Conservation (phyloP, 2,113 vertebrate genomes). For the Anthoscopus minutus region DNA sequence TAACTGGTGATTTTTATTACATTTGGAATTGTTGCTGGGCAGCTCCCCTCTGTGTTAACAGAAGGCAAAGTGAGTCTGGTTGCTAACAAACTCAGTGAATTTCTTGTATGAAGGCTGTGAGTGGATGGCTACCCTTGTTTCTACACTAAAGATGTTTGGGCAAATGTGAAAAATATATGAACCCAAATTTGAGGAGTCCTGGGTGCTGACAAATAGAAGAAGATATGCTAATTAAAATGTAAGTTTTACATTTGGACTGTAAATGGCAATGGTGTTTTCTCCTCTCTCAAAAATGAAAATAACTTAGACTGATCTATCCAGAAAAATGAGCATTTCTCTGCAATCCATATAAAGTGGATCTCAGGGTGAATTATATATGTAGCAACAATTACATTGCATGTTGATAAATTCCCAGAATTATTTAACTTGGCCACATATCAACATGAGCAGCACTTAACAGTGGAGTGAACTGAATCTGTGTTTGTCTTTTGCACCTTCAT, state of each 20-base stretch:
- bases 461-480: background rate
- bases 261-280: background rate
- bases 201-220: background rate
- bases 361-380: background rate
- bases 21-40: slow-evolving; percentile 31
- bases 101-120: background rate
- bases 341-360: background rate
- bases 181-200: background rate
- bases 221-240: background rate
- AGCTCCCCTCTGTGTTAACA: slow-evolving; percentile 31
- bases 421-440: background rate
- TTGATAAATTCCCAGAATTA: background rate
- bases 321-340: background rate
- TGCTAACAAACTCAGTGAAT: background rate
- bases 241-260: background rate
- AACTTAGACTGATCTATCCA: background rate
- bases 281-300: background rate
- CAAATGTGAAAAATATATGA: background rate
- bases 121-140: background rate
- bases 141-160: background rate
- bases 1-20: background rate
- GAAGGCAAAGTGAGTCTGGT: background rate
- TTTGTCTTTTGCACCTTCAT: background rate
- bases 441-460: background rate
- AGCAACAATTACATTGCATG: background rate